Base-by-base conservation (phyloP, 2,797 vertebrate genomes). In the Notolabrus celidotus region DNA sequence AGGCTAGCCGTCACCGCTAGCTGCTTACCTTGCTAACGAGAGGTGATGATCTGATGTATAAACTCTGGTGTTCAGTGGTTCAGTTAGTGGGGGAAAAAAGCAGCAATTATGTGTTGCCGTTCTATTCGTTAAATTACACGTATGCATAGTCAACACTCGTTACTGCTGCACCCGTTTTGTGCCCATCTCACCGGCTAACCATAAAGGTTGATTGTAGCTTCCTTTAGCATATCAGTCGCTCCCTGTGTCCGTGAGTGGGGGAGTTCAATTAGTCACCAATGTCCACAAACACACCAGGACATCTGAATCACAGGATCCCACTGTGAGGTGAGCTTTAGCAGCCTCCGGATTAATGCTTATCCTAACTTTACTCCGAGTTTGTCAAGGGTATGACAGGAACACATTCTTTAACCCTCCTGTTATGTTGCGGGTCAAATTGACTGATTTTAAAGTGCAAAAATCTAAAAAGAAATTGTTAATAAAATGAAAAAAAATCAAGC, bases 221-320 rank as follows among this genome's bases (percentile, higher is more conserved):
- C 71, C 9, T 73, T 85, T 89, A 88, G 88, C 86, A 77, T 70
- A 56, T 50, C 68, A 60, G 65, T 79, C 56, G 60, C 68, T 77
- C 56, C 57, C 5, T 60, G 65, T 59, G 29, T 68, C 49, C 62
- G 71, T 66, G 74, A 69, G 17, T 14, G 76, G 69, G 42, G 74
- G 55, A 75, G 74, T 74, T 8, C 69, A 74, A 77, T 75, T 70
- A 82, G 55, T 67, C 71, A 67, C 65, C 54, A 14, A 7, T 38
- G 51, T 73, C 46, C 61, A 27, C 12, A 46, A 54, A 66, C 67
- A 33, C 55, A 41, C 54, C 62, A 65, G 50, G 67, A 39, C 45
- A 66, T 74, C 45, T 45, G n/a, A 45, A 41, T 71, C 25, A 22
- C 23, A 51, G 4, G 55, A 63, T 54, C 31, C 12, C 9, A 2